phyloP scores from a whole-genome alignment of 1,140 invertebrate genomes.

The Spodoptera litura region DNA sequence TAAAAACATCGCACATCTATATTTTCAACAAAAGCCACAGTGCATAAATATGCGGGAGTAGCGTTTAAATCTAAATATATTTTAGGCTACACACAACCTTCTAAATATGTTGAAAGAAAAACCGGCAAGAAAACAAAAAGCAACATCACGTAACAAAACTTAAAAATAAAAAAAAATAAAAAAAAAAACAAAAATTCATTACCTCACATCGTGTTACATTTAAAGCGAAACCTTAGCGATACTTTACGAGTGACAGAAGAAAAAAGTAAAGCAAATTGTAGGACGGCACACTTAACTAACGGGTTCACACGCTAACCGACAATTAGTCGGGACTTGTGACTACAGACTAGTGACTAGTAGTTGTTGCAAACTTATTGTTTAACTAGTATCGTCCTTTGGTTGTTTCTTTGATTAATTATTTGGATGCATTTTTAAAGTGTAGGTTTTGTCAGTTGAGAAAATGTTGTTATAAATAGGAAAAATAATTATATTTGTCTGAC shows the following conservation, averaged over 20 bases:
- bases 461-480: too few relatives aligned
- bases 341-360: constrained; percentile 1
- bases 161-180: neutral
- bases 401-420: neutral
- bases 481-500: too few relatives aligned
- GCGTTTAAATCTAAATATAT: too few relatives aligned
- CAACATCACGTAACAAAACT: neutral
- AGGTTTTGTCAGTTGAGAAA: too few relatives aligned
- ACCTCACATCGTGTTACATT: constrained; percentile 18
- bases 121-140: too few relatives aligned
- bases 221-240: constrained; percentile 22
- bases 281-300: constrained; percentile 31
- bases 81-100: too few relatives aligned
- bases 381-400: neutral
- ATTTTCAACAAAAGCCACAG: too few relatives aligned
- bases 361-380: constrained; percentile 33
- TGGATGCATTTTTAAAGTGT: neutral
- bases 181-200: neutral
- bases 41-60: too few relatives aligned
- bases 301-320: constrained; percentile 42
- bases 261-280: constrained; percentile 14
- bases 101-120: too few relatives aligned
- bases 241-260: constrained; percentile 30
- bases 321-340: constrained; percentile 38
- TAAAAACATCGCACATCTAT: too few relatives aligned